These are phyloP conservation scores for Pseudomyrmex sp. DNA, from an alignment of 1,140 invertebrate species.

Conservation along the genomic window DNA sequence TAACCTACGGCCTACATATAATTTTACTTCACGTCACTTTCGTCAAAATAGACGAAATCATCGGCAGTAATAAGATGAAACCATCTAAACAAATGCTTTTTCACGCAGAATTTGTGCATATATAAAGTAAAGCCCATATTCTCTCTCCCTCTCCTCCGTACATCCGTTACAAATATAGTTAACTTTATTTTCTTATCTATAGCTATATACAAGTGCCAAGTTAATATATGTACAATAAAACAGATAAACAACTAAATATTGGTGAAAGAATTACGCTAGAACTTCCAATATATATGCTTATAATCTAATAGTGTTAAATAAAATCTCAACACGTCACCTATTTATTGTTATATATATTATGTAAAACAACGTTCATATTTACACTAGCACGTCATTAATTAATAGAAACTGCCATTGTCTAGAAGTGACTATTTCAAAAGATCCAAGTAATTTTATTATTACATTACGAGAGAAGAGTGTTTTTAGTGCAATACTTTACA, in stretches of 20 bases:
- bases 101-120: constrained; percentile 26
- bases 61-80: constrained; percentile 20
- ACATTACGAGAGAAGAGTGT: constrained; percentile 18
- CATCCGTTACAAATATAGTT: constrained; percentile 35
- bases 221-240: constrained; percentile 54
- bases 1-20: constrained; percentile 8
- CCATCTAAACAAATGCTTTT: constrained; percentile 32
- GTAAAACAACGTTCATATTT: constrained; percentile 4
- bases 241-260: constrained; percentile 37
- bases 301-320: constrained; percentile 46
- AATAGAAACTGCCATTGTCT: constrained; percentile 41
- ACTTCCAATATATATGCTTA: constrained; percentile 27
- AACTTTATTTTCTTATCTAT: constrained; percentile 49
- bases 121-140: no score
- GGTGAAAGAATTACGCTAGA: constrained; percentile 37
- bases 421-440: constrained; percentile 33
- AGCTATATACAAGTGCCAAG: constrained; percentile 64
- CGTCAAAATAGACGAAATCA: not conserved
- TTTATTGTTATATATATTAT: constrained; percentile 18
- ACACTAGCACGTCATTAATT: constrained; percentile 52
- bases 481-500: constrained; percentile 72
- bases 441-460: constrained; percentile 14
- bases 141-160: constrained; percentile 21
- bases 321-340: constrained; percentile 7
- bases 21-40: constrained; percentile 23